These are phyloP conservation scores for Calypte anna DNA, from an alignment of 2,113 vertebrate genomes.

Conservation along the genomic window DNA sequence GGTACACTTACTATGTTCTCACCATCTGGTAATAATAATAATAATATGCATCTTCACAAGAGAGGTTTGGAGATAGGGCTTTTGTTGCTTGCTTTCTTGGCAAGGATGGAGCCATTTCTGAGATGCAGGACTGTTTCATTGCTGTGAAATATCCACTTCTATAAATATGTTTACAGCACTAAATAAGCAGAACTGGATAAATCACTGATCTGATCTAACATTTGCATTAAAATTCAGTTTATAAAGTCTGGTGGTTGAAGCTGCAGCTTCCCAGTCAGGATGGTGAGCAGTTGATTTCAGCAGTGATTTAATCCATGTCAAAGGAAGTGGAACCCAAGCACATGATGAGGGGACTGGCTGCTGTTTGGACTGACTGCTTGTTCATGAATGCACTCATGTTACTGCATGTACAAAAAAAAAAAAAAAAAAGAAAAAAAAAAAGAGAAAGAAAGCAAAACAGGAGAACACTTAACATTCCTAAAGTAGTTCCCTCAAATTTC, in stretches of 20 bases:
- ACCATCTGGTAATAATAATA: slow-evolving; percentile 61
- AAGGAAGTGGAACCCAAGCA: slow-evolving; percentile 42
- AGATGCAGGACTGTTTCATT: slow-evolving; percentile 25
- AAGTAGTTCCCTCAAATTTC: slow-evolving; percentile 77
- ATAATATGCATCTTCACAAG: slow-evolving; percentile 31
- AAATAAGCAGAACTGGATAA: slow-evolving; percentile 55
- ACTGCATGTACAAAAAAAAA: slow-evolving; percentile 27
- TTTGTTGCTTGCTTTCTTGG: slow-evolving; percentile 12
- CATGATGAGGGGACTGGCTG: slow-evolving; percentile 27
- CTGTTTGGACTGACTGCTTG: slow-evolving; percentile 41
- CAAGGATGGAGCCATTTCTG: slow-evolving; percentile 10
- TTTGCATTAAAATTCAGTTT: slow-evolving; percentile 41
- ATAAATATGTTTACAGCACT: slow-evolving; percentile 54
- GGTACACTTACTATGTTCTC: slow-evolving; percentile 55
- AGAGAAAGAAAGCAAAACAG: slow-evolving; percentile 68
- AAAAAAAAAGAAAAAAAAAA: slow-evolving; percentile 26
- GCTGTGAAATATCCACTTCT: slow-evolving; percentile 58
- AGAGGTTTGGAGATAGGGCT: neutral
- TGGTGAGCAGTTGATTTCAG: slow-evolving; percentile 48
- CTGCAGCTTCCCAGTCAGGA: slow-evolving; percentile 38
- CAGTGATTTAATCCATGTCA: slow-evolving; percentile 65
- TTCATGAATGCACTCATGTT: slow-evolving; percentile 27
- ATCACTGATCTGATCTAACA: slow-evolving; percentile 19
- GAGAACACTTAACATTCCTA: slow-evolving; percentile 71
- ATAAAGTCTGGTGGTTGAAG: neutral